Conservation (phyloP, 2,797 vertebrate genomes). For the Phataginus tricuspis region DNA sequence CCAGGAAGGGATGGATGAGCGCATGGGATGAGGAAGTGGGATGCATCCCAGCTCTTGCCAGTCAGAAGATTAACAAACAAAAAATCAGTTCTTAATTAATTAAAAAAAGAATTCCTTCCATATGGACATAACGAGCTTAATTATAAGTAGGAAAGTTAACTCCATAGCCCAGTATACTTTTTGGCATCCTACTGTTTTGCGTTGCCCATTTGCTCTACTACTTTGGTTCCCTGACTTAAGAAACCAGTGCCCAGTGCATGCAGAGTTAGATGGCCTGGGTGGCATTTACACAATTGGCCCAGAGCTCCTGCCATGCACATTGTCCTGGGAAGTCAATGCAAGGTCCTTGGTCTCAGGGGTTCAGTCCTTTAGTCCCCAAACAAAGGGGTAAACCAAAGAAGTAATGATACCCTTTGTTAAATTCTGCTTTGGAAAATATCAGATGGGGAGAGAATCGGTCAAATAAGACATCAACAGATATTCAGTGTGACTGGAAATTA, state of each 20-base stretch:
- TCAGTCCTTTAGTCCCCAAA: neutral
- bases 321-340: rapidly evolving
- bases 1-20: rapidly evolving
- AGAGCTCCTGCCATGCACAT: rapidly evolving
- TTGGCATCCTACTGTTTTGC: neutral
- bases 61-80: rapidly evolving
- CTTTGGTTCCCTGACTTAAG: neutral
- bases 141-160: neutral
- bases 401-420: neutral
- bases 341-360: neutral
- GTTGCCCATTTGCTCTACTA: neutral
- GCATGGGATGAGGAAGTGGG: rapidly evolving
- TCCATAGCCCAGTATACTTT: neutral
- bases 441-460: neutral
- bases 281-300: rapidly evolving
- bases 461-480: neutral
- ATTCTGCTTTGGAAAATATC: neutral
- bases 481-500: neutral
- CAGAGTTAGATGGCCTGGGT: neutral
- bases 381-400: neutral
- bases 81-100: neutral
- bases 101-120: neutral
- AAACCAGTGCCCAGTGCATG: rapidly evolving
- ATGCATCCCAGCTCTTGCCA: neutral
- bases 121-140: neutral